Base-by-base conservation (phyloP, 2,888 invertebrate species). In the Aethes cnicana region DNA sequence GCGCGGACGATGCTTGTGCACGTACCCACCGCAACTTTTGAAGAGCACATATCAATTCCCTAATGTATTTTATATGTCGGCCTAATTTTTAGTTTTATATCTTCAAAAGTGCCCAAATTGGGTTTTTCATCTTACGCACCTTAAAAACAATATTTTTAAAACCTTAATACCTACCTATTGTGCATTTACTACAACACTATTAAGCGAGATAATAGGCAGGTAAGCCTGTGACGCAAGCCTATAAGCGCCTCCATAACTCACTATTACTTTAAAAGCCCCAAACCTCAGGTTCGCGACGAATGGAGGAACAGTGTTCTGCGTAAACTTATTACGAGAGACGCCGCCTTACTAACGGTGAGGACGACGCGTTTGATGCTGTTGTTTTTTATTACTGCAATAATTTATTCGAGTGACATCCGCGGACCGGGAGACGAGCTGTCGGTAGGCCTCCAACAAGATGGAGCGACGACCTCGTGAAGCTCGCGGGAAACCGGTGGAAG, bases 251-350 rank as follows among this genome's bases (percentile, higher is more conserved):
- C 43, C 43, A 50, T 50, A 49, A 54, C 44, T 48, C 37, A 49
- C 50, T 43, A 49, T 54, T 44, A 39, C 49, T 54, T 49, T 54
- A 43, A 37, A 46, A 53, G 33, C 47, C n/a, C 17, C 11, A 79
- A 83, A 81, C 77, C 72, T 76, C 68, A 62, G 72, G 79, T 80
- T 61, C 46, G 36, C 47, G 67, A 66, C 69, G 76, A 77, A 84
- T 85, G 84, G 84, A 84, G 77, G 69, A 84, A 81, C 82, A 69
- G 62, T 84, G 84, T 85, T 65, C 70, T 60, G 58, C 60, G 74
- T 84, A 85, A 85, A 81, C 81, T 84, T 83, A 77, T 84, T 84
- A 84, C 67, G 59, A 53, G 43, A 43, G 11, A 14, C 16, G 17
- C 9, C 25, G 9, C 11, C 11, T 20, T 17, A 16, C 17, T 42